Percentiles rank a stretch among this genome's conserved stretches.
phyloP scores from a whole-genome alignment of 2,797 vertebrate genomes.

The Lacerta agilis region DNA sequence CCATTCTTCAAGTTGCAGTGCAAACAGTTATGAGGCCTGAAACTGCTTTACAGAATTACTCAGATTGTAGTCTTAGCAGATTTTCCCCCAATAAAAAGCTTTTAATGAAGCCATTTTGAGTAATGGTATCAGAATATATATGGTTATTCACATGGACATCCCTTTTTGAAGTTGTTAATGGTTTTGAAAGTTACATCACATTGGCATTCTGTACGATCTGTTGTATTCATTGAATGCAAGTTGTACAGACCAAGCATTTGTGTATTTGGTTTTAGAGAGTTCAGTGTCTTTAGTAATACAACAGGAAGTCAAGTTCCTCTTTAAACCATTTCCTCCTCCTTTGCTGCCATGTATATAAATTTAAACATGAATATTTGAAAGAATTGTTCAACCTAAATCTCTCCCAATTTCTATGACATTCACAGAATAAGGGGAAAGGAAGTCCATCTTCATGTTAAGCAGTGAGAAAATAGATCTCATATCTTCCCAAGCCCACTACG shows the following conservation, averaged over 20 bases:
- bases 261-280: neutral
- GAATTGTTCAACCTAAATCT: neutral
- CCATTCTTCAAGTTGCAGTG: neutral
- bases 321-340: neutral
- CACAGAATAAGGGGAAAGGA: neutral
- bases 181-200: neutral
- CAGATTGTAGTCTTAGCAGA: neutral
- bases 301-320: neutral
- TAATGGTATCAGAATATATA: neutral
- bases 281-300: neutral
- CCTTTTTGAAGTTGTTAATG: neutral
- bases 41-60: neutral
- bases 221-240: conserved; percentile 2
- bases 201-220: neutral
- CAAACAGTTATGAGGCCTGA: neutral
- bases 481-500: neutral
- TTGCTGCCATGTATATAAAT: neutral
- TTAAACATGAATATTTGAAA: neutral
- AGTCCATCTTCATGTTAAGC: neutral
- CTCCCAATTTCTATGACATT: neutral
- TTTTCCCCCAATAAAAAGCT: neutral
- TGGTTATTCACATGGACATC: neutral
- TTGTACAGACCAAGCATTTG: neutral
- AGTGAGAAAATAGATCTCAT: neutral
- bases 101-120: neutral